Evolutionary conservation across 2,797 vertebrate species (phyloP), one percentile per base, ranked within the genome.

Genomic region (Microctenopoma steveboyesi): DNA sequence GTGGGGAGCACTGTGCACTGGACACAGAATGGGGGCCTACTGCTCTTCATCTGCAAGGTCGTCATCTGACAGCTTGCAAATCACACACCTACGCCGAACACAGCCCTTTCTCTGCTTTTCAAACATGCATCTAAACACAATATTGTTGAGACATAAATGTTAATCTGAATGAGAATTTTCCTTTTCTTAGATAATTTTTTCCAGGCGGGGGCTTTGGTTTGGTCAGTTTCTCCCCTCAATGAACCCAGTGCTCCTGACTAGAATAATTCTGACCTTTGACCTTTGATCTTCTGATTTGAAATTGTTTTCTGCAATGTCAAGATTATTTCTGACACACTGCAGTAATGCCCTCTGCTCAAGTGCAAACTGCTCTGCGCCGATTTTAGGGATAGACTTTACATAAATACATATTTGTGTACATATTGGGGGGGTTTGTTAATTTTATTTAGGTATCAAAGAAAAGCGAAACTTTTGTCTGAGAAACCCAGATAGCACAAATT

Each of bases 251-350:
- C 79, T 75, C 70, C 85, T 88, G 88, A 85, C 82, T 18, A 90
- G 88, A 85, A 91, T 87, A 90, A 88, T 86, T 84, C 46, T 70
- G 88, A 91, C 91, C 92, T 91, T 90, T 93, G 82, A 93, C 89
- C 91, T 79, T 81, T 64, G 88, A 92, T 87, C 90, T 88, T 82
- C 89, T 51, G 40, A 92, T 91, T 89, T 79, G 51, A 89, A 92
- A 91, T 89, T 83, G 89, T 94, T 92, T 90, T 90, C 88, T 74
- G 70, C 83, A 81, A 91, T 82, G 87, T 89, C 86, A 85, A 86
- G 82, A 92, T 92, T 83, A 87, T 80, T 76, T 82, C 78, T 92
- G 92, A 92, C 91, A 88, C 79, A 83, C 82, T 86, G 88, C 91
- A 92, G 88, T 82, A 70, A 78, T 62, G 74, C 69, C 69, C 51